Evolutionary conservation across 2,113 vertebrate genomes (phyloP), one percentile per base, ranked within the genome.

Genomic region (Lophotis ruficrista): DNA sequence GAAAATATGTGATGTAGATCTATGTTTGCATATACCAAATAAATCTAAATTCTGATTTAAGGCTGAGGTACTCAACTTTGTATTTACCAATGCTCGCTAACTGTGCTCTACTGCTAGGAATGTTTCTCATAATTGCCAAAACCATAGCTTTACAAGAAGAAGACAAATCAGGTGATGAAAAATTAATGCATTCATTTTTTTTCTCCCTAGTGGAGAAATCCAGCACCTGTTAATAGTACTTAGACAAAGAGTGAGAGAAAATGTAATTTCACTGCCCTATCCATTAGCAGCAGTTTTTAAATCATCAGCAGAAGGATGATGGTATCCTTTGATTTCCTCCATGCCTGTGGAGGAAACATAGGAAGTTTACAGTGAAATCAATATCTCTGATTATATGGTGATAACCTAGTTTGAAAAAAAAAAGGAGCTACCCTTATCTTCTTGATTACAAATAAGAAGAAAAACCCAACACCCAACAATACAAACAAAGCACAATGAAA

Each of bases 251-350:
- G 60, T 41, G 88, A 89, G 71, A 50, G 27, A 93, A 94, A 90
- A 94, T 56, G 2, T 92, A 47, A 85, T 92, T 94, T 87, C 56
- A 64, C 27, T 94, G 33, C 57, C 22, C 12, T 58, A 35, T 83
- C 58, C 79, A 88, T 90, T 93, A 91, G 71, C 37, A 83, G 33
- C 56, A 90, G 51, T 90, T 94, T 93, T 90, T 86, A 96, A 92
- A 93, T 90, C 64, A 93, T 77, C 71, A 78, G 16, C 47, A 83
- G 37, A 88, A 93, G 66, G 10, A 73, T 81, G 37, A 78, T 4
- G 2, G 8, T 80, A 48, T 88, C 66, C 70, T 95, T 90, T 94
- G 58, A 72, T 92, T 96, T 88, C 27, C 10, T 86, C 28, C 28
- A 58, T 66, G 31, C 11, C n/a, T 86, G 3, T 66, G 68, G 31